Conservation (phyloP, 2,113 vertebrate species). For the Channa argus region DNA sequence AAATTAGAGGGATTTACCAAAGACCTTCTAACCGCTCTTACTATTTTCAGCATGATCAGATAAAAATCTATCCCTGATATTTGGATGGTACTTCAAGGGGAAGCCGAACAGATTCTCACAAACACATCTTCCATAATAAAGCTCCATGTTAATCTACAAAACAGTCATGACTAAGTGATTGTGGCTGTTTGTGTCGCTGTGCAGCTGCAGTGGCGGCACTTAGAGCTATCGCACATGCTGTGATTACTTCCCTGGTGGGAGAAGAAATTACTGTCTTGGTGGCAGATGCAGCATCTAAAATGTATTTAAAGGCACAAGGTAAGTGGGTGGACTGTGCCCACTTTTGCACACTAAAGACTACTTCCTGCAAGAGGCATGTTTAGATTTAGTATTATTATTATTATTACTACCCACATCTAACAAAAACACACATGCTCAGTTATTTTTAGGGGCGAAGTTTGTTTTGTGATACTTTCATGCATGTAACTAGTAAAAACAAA, state of each 20-base stretch:
- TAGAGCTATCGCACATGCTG: conserved; percentile 61
- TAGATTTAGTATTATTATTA: conserved; percentile 25
- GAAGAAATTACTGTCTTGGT: conserved; percentile 75
- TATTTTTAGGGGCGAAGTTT: conserved; percentile 2
- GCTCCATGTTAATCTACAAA: conserved; percentile 30
- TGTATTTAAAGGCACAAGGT: conserved; percentile 66
- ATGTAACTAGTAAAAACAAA: neutral
- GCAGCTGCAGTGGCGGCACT: conserved; percentile 75
- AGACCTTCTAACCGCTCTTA: neutral
- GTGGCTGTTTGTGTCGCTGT: conserved; percentile 62
- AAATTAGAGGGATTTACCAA: neutral
- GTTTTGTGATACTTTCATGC: neutral
- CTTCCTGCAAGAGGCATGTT: conserved; percentile 18
- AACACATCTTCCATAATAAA: conserved; percentile 17
- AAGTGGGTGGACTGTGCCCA: conserved; percentile 31
- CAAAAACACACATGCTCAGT: conserved; percentile 3
- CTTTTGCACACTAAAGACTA: conserved; percentile 30
- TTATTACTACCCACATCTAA: conserved; percentile 16
- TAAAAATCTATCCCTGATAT: neutral
- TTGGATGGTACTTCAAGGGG: neutral
- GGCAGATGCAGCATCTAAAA: conserved; percentile 56
- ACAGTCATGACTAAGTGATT: conserved; percentile 56
- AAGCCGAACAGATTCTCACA: conserved; percentile 1
- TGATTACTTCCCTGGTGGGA: conserved; percentile 78
- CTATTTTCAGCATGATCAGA: neutral